A percentile compares a stretch with the other conserved stretches of the same genome.
These are phyloP conservation scores for Lydus trimaculatus DNA, from an alignment of 2,888 invertebrate genomes.

Conservation along the genomic window DNA sequence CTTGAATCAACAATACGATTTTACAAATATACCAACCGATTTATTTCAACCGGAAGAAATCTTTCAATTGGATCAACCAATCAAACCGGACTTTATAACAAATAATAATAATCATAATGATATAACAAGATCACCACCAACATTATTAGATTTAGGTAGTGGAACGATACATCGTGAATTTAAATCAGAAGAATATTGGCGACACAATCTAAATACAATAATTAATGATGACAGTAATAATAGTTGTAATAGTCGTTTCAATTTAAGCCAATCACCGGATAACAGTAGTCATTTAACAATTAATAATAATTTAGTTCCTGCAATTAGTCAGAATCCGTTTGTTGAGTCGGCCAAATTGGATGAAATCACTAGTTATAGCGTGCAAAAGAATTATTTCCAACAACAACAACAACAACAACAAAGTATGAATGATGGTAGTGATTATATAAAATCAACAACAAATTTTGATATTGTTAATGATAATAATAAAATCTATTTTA, in stretches of 20 bases:
- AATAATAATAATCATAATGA: slow-evolving; percentile 58
- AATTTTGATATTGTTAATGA: slow-evolving; percentile 39
- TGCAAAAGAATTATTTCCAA: slow-evolving; percentile 39
- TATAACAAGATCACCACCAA: slow-evolving; percentile 70
- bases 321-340: slow-evolving; percentile 45
- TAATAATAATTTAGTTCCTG: slow-evolving; percentile 49
- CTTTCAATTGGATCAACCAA: slow-evolving; percentile 77
- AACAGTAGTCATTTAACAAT: slow-evolving; percentile 56
- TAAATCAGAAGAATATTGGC: slow-evolving; percentile 69
- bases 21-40: slow-evolving; percentile 68
- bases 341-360: slow-evolving; percentile 43
- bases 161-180: slow-evolving; percentile 72
- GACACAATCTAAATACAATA: slow-evolving; percentile 61
- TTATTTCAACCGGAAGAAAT: slow-evolving; percentile 81
- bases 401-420: slow-evolving; percentile 17
- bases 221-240: slow-evolving; percentile 63
- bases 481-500: slow-evolving; percentile 41
- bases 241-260: slow-evolving; percentile 56
- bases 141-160: slow-evolving; percentile 74
- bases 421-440: neutral
- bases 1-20: slow-evolving; percentile 65
- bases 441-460: neutral
- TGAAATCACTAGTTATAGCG: slow-evolving; percentile 36
- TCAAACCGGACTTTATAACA: slow-evolving; percentile 68
- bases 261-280: slow-evolving; percentile 65